Base-by-base conservation (phyloP, 1,140 invertebrate genomes). In the Lucilia sericata region DNA sequence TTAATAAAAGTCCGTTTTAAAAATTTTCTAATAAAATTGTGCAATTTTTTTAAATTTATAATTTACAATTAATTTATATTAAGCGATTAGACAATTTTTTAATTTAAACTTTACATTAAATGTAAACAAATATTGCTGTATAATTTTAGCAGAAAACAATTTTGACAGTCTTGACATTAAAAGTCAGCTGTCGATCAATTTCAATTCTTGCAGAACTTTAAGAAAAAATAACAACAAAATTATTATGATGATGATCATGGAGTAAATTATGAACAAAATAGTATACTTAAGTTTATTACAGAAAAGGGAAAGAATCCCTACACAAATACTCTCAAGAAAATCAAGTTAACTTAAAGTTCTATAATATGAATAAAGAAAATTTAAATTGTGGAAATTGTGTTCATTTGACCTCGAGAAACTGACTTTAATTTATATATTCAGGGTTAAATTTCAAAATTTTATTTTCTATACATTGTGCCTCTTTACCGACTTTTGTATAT, bases 141-240 rank as follows among this genome's bases (percentile, higher is more conserved):
- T 0, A 74, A 74, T 30, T 25, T 75, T 30, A 75, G 30, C 14
- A 36, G 25, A 36, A 36, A 82, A 55, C 17, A 30, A 65, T 82
- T 74, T 70, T 74, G 82, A 83, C 82, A 83, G 84, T 42, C 25
- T 21, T 55, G 84, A 83, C 84, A 83, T 85, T 78, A 78, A 78
- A 74, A 17, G 84, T 85, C 84, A 85, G 75, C 84, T 85, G 84
- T 85, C 84, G 82, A 85, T 85, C 82, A 85, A 74, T 34, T 75
- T 84, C 84, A 84, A 82, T 17, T 51, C 65, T 25, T 60, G n/a
- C 14, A 17, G n/a, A 60, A 60, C 13, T 17, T 60, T 30, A 30
- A 60, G 13, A 60, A 7, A 42, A 42, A 42, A 42, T 8, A 10
- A 42, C 5, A 42, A 55, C 17, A 55, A 55, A 55, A 55, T 55